Percentiles rank a stretch among this genome's conserved stretches.
Conservation (phyloP, 2,113 vertebrate species). For the Rostratula benghalensis region DNA sequence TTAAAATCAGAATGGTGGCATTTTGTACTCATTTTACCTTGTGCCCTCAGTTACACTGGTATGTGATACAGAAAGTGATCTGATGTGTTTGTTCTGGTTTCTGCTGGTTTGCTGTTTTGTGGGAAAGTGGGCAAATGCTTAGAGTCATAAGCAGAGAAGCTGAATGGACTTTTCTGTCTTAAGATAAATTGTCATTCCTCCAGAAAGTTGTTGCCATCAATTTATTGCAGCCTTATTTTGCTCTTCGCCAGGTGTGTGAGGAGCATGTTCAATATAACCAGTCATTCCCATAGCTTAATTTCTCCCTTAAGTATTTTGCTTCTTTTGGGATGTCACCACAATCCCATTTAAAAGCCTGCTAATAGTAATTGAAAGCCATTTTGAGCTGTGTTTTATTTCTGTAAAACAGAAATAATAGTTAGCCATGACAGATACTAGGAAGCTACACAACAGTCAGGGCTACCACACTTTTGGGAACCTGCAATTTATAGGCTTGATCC, state of each 20-base stretch:
- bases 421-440: background rate
- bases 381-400: conserved; percentile 25
- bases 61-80: background rate
- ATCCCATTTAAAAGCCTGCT: conserved; percentile 20
- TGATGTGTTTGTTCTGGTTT: background rate
- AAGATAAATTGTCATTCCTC: background rate
- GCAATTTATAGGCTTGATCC: background rate
- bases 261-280: background rate
- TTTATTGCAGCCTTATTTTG: conserved; percentile 40
- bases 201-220: background rate
- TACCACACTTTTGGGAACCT: background rate
- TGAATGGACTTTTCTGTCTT: background rate
- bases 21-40: background rate
- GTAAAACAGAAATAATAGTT: conserved; percentile 12
- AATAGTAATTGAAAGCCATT: conserved; percentile 32
- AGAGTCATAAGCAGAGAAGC: background rate
- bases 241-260: conserved; percentile 12
- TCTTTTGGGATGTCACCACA: conserved; percentile 10
- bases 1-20: background rate
- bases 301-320: conserved; percentile 9
- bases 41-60: background rate
- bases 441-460: conserved; percentile 3
- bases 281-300: conserved; percentile 26
- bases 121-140: background rate
- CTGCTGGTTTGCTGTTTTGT: background rate